Evolutionary conservation across 30 jellyfish, hydroid and myxozoan genomes (phyloP).

Genomic region (Chrysaora quinquecirrha): DNA sequence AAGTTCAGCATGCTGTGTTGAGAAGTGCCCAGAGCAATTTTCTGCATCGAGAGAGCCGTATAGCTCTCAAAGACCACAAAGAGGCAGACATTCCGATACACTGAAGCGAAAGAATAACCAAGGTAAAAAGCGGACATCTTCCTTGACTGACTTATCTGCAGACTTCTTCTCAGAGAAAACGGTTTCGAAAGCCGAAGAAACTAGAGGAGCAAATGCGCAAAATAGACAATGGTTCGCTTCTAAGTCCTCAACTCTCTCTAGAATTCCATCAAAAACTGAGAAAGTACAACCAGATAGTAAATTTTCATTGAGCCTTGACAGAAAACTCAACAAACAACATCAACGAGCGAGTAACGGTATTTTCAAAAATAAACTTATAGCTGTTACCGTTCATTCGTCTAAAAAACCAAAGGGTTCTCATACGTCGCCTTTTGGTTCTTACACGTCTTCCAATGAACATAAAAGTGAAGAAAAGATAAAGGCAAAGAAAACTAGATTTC

Average conservation of each 20-base stretch:
- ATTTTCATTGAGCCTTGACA: conserved; percentile 23
- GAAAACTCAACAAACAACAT: conserved; percentile 22
- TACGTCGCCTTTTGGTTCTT: conserved; percentile 43
- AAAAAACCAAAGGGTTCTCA: conserved; percentile 9
- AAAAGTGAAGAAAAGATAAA: not conserved
- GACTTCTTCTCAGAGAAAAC: not conserved
- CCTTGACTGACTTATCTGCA: conserved; percentile 8
- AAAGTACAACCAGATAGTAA: not conserved
- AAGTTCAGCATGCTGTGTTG: conserved; percentile 55
- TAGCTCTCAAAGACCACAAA: conserved; percentile 63
- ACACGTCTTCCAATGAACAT: not conserved
- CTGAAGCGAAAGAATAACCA: conserved; percentile 37
- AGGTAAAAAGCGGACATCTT: conserved; percentile 32
- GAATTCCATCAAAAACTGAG: conserved; percentile 39
- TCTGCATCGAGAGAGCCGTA: conserved; percentile 37
- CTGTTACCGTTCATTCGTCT: conserved; percentile 70
- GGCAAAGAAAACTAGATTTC: not conserved
- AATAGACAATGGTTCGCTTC: not conserved
- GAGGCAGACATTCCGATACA: conserved; percentile 41
- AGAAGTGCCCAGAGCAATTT: conserved; percentile 48
- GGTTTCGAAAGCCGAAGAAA: not conserved
- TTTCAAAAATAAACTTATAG: conserved; percentile 37
- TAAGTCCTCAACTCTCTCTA: not conserved
- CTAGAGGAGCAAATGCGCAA: not conserved
- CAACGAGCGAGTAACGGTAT: conserved; percentile 1